phyloP scores from a whole-genome alignment of 2,113 vertebrate genomes.

The Cyanistes caeruleus region DNA sequence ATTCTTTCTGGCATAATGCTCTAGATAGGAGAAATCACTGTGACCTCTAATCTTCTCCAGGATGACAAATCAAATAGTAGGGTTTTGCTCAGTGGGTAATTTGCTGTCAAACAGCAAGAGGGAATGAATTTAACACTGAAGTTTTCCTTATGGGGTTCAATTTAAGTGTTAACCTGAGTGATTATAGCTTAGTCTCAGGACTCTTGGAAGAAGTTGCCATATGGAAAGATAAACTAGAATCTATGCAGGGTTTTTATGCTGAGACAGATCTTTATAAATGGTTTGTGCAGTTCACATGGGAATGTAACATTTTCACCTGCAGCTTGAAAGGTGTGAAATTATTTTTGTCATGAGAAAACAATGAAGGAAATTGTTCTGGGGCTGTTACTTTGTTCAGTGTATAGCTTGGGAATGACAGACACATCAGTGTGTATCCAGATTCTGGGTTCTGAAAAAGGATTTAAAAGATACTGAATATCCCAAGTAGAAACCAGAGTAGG shows the following conservation, averaged over 20 bases:
- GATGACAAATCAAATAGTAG: not conserved
- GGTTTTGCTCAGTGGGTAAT: not conserved
- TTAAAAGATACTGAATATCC: not conserved
- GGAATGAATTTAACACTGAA: not conserved
- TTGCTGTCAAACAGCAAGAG: not conserved
- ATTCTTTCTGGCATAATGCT: not conserved
- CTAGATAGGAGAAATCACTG: not conserved
- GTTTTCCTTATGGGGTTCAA: not conserved
- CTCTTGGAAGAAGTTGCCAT: not conserved
- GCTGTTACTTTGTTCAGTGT: not conserved
- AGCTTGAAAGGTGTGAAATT: constrained; percentile 30
- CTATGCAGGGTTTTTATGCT: not conserved
- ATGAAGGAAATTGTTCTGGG: not conserved
- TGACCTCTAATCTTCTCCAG: not conserved
- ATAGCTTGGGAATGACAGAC: not conserved
- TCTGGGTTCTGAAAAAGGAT: not conserved
- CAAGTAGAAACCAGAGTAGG: not conserved
- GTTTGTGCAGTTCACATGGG: not conserved
- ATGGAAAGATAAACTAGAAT: not conserved
- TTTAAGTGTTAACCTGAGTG: not conserved
- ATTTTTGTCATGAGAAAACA: constrained; percentile 8
- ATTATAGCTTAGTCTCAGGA: not conserved
- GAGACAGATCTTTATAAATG: constrained; percentile 1
- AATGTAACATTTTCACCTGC: constrained; percentile 20
- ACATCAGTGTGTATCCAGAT: not conserved